Evolutionary conservation across 2,113 vertebrate genomes (phyloP).

Genomic region (Climacteris rufus): DNA sequence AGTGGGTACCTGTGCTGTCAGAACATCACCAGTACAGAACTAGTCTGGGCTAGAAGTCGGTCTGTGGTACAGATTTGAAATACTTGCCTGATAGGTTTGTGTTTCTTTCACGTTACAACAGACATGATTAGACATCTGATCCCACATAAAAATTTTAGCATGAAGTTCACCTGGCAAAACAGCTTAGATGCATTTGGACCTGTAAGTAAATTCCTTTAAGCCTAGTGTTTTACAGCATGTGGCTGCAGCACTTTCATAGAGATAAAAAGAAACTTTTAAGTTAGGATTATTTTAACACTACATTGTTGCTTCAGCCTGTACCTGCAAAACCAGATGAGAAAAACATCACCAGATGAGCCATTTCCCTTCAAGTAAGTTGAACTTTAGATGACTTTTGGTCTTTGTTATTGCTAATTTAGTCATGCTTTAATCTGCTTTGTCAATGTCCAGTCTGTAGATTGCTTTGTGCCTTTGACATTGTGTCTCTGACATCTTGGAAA

Average conservation of each 20-base stretch:
- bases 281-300: not conserved
- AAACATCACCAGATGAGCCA: not conserved
- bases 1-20: not conserved
- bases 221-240: not conserved
- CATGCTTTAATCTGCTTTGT: not conserved
- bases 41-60: not conserved
- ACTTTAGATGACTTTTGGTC: not conserved
- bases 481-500: not conserved
- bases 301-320: not conserved
- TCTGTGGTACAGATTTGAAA: not conserved
- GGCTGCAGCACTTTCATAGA: not conserved
- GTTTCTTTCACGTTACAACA: not conserved
- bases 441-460: not conserved
- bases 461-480: not conserved
- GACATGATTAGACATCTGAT: not conserved
- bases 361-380: not conserved
- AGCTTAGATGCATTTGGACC: not conserved
- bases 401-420: not conserved
- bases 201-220: not conserved
- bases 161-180: not conserved
- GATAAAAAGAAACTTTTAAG: not conserved
- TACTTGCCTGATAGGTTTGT: not conserved
- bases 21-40: not conserved
- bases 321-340: not conserved
- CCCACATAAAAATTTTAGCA: not conserved